Percentiles rank a stretch among this genome's conserved stretches.
Evolutionary conservation across 2,888 invertebrate species (phyloP).

Genomic region (Metellina segmentata): DNA sequence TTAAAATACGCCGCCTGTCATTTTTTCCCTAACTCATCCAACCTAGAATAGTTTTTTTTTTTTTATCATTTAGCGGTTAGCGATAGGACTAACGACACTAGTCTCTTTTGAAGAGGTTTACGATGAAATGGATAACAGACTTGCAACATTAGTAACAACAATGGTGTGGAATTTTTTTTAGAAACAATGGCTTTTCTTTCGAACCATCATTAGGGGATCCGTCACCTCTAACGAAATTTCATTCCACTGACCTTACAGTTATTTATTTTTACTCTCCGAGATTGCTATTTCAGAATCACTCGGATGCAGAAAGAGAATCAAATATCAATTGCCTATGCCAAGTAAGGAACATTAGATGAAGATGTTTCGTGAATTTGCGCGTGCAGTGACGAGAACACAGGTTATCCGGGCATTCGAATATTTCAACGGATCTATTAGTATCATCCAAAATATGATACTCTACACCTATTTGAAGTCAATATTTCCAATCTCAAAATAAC

Average conservation of each 20-base stretch:
- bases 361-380: neutral
- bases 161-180: neutral
- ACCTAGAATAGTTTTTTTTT: neutral
- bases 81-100: neutral
- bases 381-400: no score
- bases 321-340: neutral
- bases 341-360: neutral
- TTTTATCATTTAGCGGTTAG: neutral
- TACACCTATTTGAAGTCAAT: no score
- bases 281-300: neutral
- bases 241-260: constrained; percentile 2
- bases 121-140: neutral
- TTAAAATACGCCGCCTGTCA: neutral
- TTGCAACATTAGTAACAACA: neutral
- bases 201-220: neutral
- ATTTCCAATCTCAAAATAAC: no score
- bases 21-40: neutral
- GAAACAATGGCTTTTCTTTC: constrained; percentile 23
- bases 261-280: neutral
- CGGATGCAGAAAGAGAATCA: no score
- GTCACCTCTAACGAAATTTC: constrained; percentile 9
- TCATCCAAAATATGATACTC: no score
- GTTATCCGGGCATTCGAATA: no score
- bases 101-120: neutral
- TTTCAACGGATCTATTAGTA: no score